Percentiles rank a stretch among this genome's conserved stretches.
Evolutionary conservation across 2,888 invertebrate genomes (phyloP).

Genomic region (Chydorus sphaericus): DNA sequence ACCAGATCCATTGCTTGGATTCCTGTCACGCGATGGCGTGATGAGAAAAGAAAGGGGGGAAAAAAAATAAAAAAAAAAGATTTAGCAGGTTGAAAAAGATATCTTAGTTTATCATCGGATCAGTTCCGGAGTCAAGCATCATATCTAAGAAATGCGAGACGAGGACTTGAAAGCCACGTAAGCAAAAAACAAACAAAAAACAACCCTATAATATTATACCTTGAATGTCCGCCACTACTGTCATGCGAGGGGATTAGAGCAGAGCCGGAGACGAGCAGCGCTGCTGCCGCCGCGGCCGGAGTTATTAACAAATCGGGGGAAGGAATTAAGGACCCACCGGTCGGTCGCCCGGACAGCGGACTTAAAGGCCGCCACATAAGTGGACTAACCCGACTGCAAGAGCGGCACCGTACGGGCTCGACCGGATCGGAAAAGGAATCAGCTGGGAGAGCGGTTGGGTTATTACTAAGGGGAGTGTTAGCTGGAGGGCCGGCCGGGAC

Average conservation of each 20-base stretch:
- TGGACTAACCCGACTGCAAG: neutral
- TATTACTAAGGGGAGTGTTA: neutral
- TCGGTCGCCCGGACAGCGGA: neutral
- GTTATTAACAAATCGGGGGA: neutral
- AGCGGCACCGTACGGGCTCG: neutral
- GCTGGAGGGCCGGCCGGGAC: neutral
- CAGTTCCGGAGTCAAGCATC: too few relatives aligned
- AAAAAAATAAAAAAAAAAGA: too few relatives aligned
- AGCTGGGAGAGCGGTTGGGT: neutral
- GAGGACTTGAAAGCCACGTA: neutral
- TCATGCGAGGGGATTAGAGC: neutral
- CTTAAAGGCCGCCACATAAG: neutral
- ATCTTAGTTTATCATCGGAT: too few relatives aligned
- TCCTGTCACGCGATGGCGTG: constrained; percentile 39
- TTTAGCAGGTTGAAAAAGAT: too few relatives aligned
- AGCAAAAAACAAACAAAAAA: neutral
- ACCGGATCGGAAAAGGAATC: neutral
- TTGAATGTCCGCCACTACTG: neutral
- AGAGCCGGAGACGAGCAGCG: neutral
- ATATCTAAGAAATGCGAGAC: constrained; percentile 1
- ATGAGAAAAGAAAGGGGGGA: too few relatives aligned
- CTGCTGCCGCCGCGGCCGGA: neutral
- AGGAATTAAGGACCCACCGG: neutral
- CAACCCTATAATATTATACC: neutral
- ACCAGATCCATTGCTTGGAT: constrained; percentile 62